Evolutionary conservation across 2,113 vertebrate species (phyloP).

Genomic region (Protobothrops mucrosquamatus): DNA sequence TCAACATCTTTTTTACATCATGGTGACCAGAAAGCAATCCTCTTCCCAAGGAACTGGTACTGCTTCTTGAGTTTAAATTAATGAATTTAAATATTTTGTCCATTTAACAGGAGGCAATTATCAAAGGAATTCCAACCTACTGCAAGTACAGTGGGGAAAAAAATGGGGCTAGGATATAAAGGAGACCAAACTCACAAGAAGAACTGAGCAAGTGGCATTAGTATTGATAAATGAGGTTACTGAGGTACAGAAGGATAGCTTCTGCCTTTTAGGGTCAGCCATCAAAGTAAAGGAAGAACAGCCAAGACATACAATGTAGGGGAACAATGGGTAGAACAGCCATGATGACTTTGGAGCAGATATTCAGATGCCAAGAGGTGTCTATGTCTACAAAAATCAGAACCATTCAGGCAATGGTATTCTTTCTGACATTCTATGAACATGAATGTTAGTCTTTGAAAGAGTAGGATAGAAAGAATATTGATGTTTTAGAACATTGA

Average conservation of each 20-base stretch:
- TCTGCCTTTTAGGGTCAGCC: neutral
- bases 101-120: neutral
- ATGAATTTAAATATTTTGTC: neutral
- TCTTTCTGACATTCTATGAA: neutral
- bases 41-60: neutral
- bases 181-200: neutral
- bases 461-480: neutral
- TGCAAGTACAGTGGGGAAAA: neutral
- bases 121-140: neutral
- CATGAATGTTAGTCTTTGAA: neutral
- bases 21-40: neutral
- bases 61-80: neutral
- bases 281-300: neutral
- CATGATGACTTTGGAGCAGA: neutral
- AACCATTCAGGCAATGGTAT: neutral
- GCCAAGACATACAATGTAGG: neutral
- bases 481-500: neutral
- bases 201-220: neutral
- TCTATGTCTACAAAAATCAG: neutral
- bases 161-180: neutral
- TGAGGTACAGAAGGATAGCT: neutral
- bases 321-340: neutral
- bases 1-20: neutral
- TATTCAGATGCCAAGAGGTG: neutral
- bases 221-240: neutral